These are phyloP conservation scores for Pavo muticus DNA, from an alignment of 2,113 vertebrate genomes.

Conservation along the genomic window DNA sequence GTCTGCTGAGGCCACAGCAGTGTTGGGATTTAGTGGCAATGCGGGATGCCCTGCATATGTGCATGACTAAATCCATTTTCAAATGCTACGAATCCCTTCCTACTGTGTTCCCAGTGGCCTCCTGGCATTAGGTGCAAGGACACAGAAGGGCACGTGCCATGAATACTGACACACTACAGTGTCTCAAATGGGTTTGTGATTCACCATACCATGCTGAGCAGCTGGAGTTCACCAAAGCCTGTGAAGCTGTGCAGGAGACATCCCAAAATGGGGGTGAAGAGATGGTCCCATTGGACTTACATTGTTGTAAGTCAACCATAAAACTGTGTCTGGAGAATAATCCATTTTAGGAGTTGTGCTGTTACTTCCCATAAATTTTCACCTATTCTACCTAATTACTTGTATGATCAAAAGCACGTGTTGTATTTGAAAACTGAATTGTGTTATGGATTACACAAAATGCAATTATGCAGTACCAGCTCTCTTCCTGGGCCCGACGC, in stretches of 20 bases:
- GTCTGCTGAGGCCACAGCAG: neutral
- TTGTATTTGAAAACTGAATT: neutral
- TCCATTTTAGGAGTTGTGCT: neutral
- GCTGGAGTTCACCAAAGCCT: neutral
- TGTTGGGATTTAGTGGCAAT: neutral
- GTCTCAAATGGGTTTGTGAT: neutral
- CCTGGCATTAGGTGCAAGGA: neutral
- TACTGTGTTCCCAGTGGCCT: neutral
- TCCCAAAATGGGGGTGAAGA: neutral
- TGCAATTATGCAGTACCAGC: neutral
- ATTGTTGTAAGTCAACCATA: neutral
- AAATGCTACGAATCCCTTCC: fast-evolving
- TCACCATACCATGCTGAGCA: neutral
- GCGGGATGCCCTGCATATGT: fast-evolving
- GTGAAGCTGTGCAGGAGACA: neutral
- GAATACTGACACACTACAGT: neutral
- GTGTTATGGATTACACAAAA: neutral
- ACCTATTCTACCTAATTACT: neutral
- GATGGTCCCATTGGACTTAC: fast-evolving
- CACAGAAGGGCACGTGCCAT: neutral
- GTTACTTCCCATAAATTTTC: neutral
- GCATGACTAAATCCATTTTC: neutral
- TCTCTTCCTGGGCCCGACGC: neutral
- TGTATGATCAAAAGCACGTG: neutral
- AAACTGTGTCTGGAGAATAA: neutral